Conservation (phyloP, 2,888 invertebrate species). For the Iselma pallidipennis region DNA sequence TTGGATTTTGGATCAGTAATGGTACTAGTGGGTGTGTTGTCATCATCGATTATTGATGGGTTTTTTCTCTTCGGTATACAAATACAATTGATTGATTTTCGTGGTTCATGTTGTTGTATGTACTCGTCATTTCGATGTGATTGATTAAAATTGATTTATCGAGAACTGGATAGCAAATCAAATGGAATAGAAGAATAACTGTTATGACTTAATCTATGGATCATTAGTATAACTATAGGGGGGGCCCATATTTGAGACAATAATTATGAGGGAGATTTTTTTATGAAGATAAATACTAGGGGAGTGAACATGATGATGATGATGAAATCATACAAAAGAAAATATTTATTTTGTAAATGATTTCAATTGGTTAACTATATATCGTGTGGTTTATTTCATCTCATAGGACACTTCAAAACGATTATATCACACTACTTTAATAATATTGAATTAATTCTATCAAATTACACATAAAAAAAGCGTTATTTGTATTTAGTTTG, state of each 20-base stretch:
- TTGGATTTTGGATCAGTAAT: no score
- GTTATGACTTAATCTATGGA: slow-evolving; percentile 12
- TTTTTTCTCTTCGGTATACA: slow-evolving; percentile 16
- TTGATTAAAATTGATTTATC: slow-evolving; percentile 34
- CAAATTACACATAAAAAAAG: neutral
- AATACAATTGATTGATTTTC: neutral
- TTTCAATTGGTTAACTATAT: neutral
- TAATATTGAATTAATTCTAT: neutral
- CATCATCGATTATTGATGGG: slow-evolving; percentile 26
- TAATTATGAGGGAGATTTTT: neutral
- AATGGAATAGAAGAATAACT: slow-evolving; percentile 8
- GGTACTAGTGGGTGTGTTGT: neutral
- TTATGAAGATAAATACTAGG: neutral
- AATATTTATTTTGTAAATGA: neutral
- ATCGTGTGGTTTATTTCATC: neutral
- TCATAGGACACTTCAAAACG: neutral
- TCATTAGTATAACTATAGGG: neutral
- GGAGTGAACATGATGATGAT: neutral
- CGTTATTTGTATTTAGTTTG: neutral
- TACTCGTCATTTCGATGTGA: slow-evolving; percentile 33
- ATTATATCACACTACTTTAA: neutral
- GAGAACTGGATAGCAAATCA: slow-evolving; percentile 12
- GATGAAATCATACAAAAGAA: neutral
- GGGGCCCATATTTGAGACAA: neutral
- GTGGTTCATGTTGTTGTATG: neutral